These are phyloP conservation scores for Cyrtonyx montezumae DNA, from an alignment of 2,113 vertebrate genomes.

Conservation along the genomic window DNA sequence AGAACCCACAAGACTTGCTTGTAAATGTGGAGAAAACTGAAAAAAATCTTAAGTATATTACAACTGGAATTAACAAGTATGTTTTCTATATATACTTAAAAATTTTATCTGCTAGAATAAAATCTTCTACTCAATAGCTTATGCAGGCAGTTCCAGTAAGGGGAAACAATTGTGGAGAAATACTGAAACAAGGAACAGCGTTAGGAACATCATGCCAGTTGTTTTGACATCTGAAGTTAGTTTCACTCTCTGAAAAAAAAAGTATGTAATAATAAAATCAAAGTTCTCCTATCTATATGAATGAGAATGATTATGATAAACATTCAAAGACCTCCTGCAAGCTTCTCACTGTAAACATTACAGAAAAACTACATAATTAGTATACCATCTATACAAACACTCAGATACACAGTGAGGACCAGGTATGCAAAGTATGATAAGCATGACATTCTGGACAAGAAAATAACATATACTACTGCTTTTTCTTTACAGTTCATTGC, in stretches of 20 bases:
- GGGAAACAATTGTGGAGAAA: background rate
- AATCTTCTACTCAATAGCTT: background rate
- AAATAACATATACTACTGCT: background rate
- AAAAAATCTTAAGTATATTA: background rate
- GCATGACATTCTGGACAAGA: background rate
- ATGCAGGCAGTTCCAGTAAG: background rate
- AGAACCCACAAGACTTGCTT: background rate
- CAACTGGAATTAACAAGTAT: background rate
- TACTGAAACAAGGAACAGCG: background rate
- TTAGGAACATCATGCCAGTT: background rate
- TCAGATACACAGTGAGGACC: background rate
- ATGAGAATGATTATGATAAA: background rate
- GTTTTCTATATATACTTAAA: background rate
- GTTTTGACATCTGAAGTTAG: background rate
- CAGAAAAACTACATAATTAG: background rate
- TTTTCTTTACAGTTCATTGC: background rate
- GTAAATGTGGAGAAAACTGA: background rate
- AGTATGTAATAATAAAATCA: background rate
- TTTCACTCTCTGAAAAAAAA: background rate
- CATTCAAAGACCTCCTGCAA: background rate
- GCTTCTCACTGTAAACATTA: background rate
- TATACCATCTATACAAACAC: background rate
- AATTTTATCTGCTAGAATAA: background rate
- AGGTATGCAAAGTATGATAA: background rate
- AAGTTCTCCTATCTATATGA: background rate